Evolutionary conservation across 2,797 vertebrate species (phyloP).

Genomic region (Lepus townsendii): DNA sequence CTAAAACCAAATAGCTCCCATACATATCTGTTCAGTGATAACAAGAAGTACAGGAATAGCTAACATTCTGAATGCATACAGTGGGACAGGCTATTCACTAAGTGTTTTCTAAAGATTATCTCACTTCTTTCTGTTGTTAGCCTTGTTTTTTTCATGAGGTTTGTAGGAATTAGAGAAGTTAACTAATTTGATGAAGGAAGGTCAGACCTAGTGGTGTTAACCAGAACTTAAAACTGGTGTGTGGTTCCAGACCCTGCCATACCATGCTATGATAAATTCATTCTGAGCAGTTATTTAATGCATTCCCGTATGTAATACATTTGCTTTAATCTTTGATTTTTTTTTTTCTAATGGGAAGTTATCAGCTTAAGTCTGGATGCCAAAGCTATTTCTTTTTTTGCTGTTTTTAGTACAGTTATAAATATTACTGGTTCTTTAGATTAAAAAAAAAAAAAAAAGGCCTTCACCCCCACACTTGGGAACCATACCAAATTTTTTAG

Average conservation of each 20-base stretch:
- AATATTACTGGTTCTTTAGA: background rate
- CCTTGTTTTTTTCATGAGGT: background rate
- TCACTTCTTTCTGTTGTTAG: background rate
- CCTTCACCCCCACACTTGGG: background rate
- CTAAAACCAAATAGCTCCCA: conserved; percentile 26
- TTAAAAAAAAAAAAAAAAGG: background rate
- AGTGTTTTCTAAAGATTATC: conserved; percentile 14
- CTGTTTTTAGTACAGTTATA: conserved; percentile 27
- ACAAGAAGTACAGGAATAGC: background rate
- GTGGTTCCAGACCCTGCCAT: background rate
- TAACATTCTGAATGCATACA: background rate
- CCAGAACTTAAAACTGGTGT: background rate
- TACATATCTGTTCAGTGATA: background rate
- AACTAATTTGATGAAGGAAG: background rate
- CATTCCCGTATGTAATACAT: background rate
- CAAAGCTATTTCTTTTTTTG: conserved; percentile 17
- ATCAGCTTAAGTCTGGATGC: conserved; percentile 20
- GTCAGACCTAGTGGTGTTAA: background rate
- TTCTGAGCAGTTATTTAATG: background rate
- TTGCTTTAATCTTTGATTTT: conserved; percentile 14
- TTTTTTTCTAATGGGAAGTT: conserved; percentile 28
- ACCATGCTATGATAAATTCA: background rate
- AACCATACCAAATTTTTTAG: conserved; percentile 41
- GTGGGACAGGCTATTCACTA: background rate
- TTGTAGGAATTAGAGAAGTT: background rate